phyloP scores from a whole-genome alignment of 2,888 invertebrate species.

The Athalia cordata region DNA sequence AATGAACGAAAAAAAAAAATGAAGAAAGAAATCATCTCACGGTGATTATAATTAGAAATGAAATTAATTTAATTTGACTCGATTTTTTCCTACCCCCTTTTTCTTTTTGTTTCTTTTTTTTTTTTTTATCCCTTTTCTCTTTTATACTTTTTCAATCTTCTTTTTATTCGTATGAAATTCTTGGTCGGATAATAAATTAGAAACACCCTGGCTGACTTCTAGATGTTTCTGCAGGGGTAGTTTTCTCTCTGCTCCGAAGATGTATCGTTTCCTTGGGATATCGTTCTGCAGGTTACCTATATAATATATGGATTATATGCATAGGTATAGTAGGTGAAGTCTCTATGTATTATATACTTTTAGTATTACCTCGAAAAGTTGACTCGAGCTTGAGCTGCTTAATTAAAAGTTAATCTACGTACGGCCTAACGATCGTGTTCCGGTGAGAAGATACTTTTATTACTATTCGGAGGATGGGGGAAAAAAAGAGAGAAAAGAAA shows the following conservation, averaged over 20 bases:
- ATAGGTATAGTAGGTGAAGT: too few relatives aligned
- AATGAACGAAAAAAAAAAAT: too few relatives aligned
- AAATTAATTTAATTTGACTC: too few relatives aligned
- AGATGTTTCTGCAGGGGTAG: background rate
- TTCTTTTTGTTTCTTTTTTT: too few relatives aligned
- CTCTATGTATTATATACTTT: too few relatives aligned
- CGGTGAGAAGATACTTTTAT: conserved; percentile 29
- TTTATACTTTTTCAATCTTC: too few relatives aligned
- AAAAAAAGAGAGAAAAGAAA: background rate
- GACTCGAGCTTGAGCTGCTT: conserved; percentile 22
- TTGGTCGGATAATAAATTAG: background rate
- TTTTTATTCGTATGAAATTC: too few relatives aligned
- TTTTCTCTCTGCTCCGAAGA: background rate
- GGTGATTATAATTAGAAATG: too few relatives aligned
- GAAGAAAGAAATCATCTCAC: too few relatives aligned
- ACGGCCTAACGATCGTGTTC: conserved; percentile 36
- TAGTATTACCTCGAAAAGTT: background rate
- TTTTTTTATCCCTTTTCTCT: too few relatives aligned
- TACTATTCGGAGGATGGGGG: background rate
- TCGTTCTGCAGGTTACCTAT: background rate
- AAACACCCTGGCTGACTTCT: background rate
- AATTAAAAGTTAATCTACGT: conserved; percentile 37
- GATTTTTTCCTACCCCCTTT: too few relatives aligned
- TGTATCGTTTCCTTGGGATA: conserved; percentile 33
- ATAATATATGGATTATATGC: background rate